A percentile compares a stretch with the other conserved stretches of the same genome.
phyloP scores from a whole-genome alignment of 1,140 invertebrate genomes.

The Zaprionus lachaisei region DNA sequence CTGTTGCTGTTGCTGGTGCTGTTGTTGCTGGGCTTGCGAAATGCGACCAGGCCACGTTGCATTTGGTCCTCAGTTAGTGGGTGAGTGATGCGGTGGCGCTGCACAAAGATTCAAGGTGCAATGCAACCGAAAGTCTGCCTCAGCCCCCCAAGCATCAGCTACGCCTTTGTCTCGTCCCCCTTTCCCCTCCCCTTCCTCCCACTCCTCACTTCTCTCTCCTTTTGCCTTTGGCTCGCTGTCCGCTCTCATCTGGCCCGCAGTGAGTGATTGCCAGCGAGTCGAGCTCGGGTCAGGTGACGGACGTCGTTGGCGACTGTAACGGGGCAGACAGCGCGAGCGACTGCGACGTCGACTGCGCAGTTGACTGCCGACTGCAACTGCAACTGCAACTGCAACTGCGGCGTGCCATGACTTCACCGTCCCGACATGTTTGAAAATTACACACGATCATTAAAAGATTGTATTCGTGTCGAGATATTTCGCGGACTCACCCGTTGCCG shows the following conservation, averaged over 20 bases:
- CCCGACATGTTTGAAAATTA: constrained; percentile 76
- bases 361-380: constrained; percentile 11
- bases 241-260: constrained; percentile 35
- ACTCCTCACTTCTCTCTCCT: constrained; percentile 14
- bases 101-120: constrained; percentile 65
- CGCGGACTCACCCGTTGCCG: constrained; percentile 23
- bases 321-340: constrained; percentile 11
- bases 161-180: constrained; percentile 40
- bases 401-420: constrained; percentile 46
- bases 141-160: constrained; percentile 7
- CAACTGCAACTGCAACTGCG: constrained; percentile 12
- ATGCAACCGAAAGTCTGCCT: constrained; percentile 62
- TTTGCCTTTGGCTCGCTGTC: constrained; percentile 1
- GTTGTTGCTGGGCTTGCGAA: constrained; percentile 49
- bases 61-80: constrained; percentile 63
- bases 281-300: constrained; percentile 75
- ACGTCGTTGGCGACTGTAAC: constrained; percentile 40
- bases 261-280: constrained; percentile 73
- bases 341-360: constrained; percentile 7
- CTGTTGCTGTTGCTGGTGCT: constrained; percentile 20
- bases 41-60: constrained; percentile 53
- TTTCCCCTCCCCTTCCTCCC: not conserved
- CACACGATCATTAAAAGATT: constrained; percentile 83
- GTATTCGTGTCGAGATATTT: constrained; percentile 81
- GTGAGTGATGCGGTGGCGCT: constrained; percentile 68